Base-by-base conservation (phyloP, 2,113 vertebrate species). In the Bubalus kerabau region DNA sequence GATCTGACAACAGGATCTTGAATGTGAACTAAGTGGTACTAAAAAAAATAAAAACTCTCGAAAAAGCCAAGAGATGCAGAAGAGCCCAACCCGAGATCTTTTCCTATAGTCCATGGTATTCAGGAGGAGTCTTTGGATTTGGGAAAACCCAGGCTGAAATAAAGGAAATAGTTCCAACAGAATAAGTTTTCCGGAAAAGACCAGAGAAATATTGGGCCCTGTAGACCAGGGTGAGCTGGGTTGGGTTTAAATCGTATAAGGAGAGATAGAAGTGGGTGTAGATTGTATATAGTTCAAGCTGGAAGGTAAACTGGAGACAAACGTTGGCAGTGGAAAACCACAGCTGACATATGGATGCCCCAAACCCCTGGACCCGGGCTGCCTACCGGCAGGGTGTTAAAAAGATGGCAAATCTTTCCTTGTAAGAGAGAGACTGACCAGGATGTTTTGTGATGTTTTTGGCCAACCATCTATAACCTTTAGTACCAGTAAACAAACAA, bases 381-480 rank as follows among this genome's bases (percentile, higher is more conserved):
- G 5, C 24, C 43, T 87, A 2, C 13, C 1, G 5, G 14, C 24
- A 86, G 16, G 46, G 2, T 3, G 1, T 14, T 4, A 17, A 1
- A 1, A 32, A 40, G 11, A 15, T n/a, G 3, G 15, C 23, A 40
- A 14, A 3, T 46, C 30, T 60, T 56, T 60, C 13, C 26, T 14
- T 78, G 9, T 15, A n/a, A 89, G 54, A 43, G 21, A 54, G 28
- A 32, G 60, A 46, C 43, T 32, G 5, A 10, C 26, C 2, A 32
- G 9, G 6, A 24, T 17, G 11, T 56, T 91, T 56, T 54, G 56
- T 52, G 52, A 46, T 52, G 5, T n/a, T 80, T n/a, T 19, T 0
- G 0, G 30, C 28, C 43, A 76, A 30, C 54, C 28, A 23, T 46
- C 5, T 30, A 8, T 40, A 85, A 14, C 12, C 52, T 57, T 87